A percentile compares a stretch with the other conserved stretches of the same genome.
These are phyloP conservation scores for Tryphoninae sp. DNA, from an alignment of 2,888 invertebrate genomes.

Conservation along the genomic window DNA sequence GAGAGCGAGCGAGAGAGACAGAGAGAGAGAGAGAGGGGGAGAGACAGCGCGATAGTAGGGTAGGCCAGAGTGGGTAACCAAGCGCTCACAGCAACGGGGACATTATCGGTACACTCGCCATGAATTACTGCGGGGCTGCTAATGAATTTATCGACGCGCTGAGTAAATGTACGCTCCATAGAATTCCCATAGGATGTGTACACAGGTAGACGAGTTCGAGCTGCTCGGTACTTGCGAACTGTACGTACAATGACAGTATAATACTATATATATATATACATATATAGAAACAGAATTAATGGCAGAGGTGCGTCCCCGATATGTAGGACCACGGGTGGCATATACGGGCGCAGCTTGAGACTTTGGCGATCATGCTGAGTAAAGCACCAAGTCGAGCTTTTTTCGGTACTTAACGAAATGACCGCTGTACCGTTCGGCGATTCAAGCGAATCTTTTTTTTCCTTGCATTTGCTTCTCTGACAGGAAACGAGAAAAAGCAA, in stretches of 20 bases:
- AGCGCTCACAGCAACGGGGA: conserved; percentile 49
- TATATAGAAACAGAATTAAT: background rate
- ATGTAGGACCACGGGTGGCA: no score
- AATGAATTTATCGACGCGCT: conserved; percentile 63
- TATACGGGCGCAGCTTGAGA: no score
- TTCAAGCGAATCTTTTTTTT: no score
- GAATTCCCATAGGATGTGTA: conserved; percentile 60
- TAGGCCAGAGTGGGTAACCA: conserved; percentile 46
- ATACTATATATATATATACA: conserved; percentile 7
- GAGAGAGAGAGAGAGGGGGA: background rate
- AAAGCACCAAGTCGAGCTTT: no score
- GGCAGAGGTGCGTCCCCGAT: no score
- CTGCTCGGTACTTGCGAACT: conserved; percentile 20
- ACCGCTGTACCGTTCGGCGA: no score
- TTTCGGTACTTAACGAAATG: no score
- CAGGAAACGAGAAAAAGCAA: no score
- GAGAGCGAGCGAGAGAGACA: background rate
- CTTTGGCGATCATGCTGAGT: no score
- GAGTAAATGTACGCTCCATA: conserved; percentile 61
- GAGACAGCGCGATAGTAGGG: background rate
- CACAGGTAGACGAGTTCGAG: conserved; percentile 51
- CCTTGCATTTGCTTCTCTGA: no score
- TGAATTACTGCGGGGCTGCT: conserved; percentile 60
- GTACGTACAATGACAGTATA: conserved; percentile 17
- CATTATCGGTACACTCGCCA: conserved; percentile 61